Evolutionary conservation across 2,113 vertebrate species (phyloP), one percentile per base, ranked within the genome.

Genomic region (Nerophis ophidion): DNA sequence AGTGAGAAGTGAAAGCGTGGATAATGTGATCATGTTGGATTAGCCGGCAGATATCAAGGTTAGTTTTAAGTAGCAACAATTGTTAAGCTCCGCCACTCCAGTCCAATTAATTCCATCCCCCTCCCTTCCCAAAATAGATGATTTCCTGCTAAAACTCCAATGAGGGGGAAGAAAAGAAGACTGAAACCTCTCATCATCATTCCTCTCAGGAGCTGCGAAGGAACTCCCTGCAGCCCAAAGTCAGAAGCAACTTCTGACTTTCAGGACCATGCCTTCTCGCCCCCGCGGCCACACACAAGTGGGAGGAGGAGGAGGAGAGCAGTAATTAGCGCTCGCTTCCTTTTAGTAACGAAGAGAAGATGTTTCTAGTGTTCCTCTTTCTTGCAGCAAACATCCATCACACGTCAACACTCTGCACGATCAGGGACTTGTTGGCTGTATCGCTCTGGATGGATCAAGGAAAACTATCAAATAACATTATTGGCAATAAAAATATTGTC

Each of bases 191-290:
- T 26, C 66, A 69, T 64, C 57, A 46, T 7, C 45, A 53, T 52
- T 68, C 19, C 9, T 61, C 42, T 45, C 36, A 0, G 1, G 63
- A 71, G 46, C 54, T 26, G 46, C 52, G 36, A 53, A 63, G 51
- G 49, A 68, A 81, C 68, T 63, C 64, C 65, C 56, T 44, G 56
- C 17, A 61, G 66, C 63, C 6, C 44, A 58, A 48, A 42, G 13
- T 48, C 40, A 44, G 44, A 58, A 54, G 48, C 53, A 36, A 65
- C 46, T 66, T 60, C 12, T 62, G 55, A 74, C 62, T 76, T 75
- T 51, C 61, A 55, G 26, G 36, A 60, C 57, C 36, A 68, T 59
- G 65, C 16, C 11, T 73, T 58, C 65, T 64, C 54, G 50, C n/a
- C 65, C 59, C 45, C 54, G 63, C 60, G 57, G 59, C 60, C 60